A percentile compares a stretch with the other conserved stretches of the same genome.
phyloP scores from a whole-genome alignment of 2,113 vertebrate species.

The Cephalopterus ornatus region DNA sequence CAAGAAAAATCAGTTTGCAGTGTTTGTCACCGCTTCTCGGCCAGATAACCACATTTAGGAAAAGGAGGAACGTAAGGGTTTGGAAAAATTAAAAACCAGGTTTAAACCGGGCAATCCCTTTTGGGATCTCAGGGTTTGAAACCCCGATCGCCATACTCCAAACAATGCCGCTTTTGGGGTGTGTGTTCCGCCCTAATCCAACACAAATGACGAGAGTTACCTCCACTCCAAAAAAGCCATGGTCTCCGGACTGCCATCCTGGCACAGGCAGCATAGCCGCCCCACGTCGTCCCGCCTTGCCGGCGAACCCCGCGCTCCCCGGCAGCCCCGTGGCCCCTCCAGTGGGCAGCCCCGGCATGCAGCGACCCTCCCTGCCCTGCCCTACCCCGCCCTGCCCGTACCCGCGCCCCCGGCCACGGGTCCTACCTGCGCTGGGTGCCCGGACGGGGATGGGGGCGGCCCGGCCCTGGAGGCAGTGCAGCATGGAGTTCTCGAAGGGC shows the following conservation, averaged over 20 bases:
- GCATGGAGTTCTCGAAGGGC: slow-evolving; percentile 92
- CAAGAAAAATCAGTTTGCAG: not conserved
- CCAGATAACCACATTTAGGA: not conserved
- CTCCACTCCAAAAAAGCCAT: not conserved
- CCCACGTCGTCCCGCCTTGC: not conserved
- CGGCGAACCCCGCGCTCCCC: not conserved
- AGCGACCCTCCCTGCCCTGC: not conserved
- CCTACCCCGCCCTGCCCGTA: not conserved
- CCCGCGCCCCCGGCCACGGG: no score
- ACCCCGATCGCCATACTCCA: no score
- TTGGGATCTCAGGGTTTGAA: not conserved
- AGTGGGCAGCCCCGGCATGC: not conserved
- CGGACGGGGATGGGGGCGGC: slow-evolving; percentile 84
- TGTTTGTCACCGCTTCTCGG: not conserved
- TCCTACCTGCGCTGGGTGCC: slow-evolving; percentile 88
- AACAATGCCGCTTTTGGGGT: not conserved
- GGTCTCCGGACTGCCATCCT: not conserved
- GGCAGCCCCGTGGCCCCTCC: not conserved
- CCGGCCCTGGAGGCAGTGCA: slow-evolving; percentile 90
- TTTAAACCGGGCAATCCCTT: not conserved
- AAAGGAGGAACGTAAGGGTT: not conserved
- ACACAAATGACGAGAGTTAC: not conserved
- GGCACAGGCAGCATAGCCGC: not conserved
- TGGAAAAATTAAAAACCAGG: not conserved
- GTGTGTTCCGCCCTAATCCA: fast-evolving